Evolutionary conservation across 1,140 invertebrate species (phyloP).

Genomic region (Lethrus apterus): DNA sequence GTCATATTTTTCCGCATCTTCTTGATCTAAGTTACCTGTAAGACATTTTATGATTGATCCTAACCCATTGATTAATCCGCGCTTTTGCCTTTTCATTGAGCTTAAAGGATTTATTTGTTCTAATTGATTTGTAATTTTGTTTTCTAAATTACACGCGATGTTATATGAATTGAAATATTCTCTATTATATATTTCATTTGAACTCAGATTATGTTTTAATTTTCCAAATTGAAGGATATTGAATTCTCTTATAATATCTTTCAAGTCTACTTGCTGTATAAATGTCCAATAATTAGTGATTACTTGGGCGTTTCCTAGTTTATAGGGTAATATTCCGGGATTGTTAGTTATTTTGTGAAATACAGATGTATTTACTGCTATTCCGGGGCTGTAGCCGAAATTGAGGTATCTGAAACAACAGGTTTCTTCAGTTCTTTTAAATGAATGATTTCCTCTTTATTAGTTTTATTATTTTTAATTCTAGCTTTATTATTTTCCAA

Average conservation of each 20-base stretch:
- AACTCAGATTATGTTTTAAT: neutral
- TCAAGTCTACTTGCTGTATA: no score
- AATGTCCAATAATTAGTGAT: conserved; percentile 17
- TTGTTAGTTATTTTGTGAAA: conserved; percentile 17
- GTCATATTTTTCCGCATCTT: conserved; percentile 12
- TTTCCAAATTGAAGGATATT: no score
- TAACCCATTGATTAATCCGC: conserved; percentile 10
- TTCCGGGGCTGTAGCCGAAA: no score
- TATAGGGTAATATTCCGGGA: conserved; percentile 19
- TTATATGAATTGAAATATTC: no score
- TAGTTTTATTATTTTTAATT: no score
- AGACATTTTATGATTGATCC: conserved; percentile 14
- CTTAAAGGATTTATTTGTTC: conserved; percentile 5
- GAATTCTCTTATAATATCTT: no score
- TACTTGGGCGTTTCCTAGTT: conserved; percentile 16
- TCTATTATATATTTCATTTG: neutral
- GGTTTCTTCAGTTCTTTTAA: no score
- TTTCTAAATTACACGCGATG: conserved; percentile 4
- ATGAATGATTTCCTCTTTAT: no score
- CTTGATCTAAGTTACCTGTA: conserved; percentile 15
- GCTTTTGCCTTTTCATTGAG: conserved; percentile 4
- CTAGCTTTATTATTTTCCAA: no score
- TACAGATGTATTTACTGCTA: no score
- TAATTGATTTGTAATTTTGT: conserved; percentile 8
- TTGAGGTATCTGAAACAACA: neutral